Evolutionary conservation across 2,113 vertebrate genomes (phyloP), one percentile per base, ranked within the genome.

Genomic region (Takifugu bimaculatus): DNA sequence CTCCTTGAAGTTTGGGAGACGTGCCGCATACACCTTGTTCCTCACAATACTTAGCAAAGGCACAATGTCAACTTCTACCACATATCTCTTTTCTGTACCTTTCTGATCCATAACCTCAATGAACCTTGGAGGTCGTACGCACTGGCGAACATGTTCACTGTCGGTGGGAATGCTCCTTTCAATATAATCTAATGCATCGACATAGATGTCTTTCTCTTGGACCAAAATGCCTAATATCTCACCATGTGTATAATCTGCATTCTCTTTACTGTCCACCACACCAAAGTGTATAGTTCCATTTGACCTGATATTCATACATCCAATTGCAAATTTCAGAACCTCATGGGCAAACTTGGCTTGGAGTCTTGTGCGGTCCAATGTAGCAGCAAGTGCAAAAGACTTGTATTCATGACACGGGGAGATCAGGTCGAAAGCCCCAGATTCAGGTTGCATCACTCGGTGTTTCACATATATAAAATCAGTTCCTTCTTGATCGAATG

Each of bases 261-360:
- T 65, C 13, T 87, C 86, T 10, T 70, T 57, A 0, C 87, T 91
- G 78, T 94, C 93, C 90, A 88, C 87, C 50, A 94, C 74, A 26
- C 93, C 93, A 68, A 94, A 93, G 57, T 94, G 91, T 74, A 94
- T 93, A 61, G 92, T 94, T 1, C 93, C 93, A 2, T 94, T 94
- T 56, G 92, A 88, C 12, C 93, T 85, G 15, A 91, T 77, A 2
- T 94, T 94, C 84, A 94, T 90, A 72, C 93, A 94, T 13, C 91
- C 93, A n/a, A 76, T 43, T 3, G 87, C 92, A 82, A 93, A 94
- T 75, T 84, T 78, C 14, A 94, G 76, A 26, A 93, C 83, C 51
- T 94, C 93, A 1, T 27, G 77, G 57, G 91, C 88, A 84, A 94
- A 91, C 59, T 94, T 94, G 2, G 89, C 85, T 64, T 91, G 90